Base-by-base conservation (phyloP, 1,140 invertebrate species). In the Zaprionus gabonicus region DNA sequence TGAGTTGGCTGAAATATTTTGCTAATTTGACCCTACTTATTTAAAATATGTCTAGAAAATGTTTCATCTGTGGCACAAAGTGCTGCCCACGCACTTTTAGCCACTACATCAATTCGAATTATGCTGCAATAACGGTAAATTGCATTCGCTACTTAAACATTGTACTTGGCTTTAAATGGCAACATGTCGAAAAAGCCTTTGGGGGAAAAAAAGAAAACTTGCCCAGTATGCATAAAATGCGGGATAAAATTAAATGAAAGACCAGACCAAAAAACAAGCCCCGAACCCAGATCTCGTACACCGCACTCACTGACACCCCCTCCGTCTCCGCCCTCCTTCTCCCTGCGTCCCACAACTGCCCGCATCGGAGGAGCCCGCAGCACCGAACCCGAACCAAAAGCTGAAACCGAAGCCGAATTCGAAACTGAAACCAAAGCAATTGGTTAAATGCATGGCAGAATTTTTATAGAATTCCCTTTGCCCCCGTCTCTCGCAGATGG, bases 381-480 rank as follows among this genome's bases (percentile, higher is more conserved):
- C 31, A 10, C 20, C 17, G 46, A 38, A 9, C 17, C 28, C n/a
- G 9, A 59, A 59, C 25, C 27, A 27, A 51, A 64, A 36, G 62
- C 25, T 15, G 25, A 64, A 53, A 57, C 27, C 17, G 46, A 34
- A 59, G 46, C 27, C 27, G 27, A 46, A 20, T 64, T 34, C 13
- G 51, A 46, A 70, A 38, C 46, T 20, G 46, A 75, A 69, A 36
- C 55, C 41, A 59, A 67, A 60, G 57, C 41, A 68, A 74, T 69
- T 65, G 46, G 27, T 66, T 62, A 57, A 74, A 62, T 74, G 71
- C 58, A 70, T 56, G 36, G 23, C 59, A 49, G 66, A 53, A 31
- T 63, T 63, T 31, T 51, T 15, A 28, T n/a, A 46, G 46, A 72
- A 38, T 72, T 55, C 27, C 28, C 62, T 17, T 17, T 4, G 3